Conservation (phyloP, 2,113 vertebrate species). For the Centrocercus urophasianus region DNA sequence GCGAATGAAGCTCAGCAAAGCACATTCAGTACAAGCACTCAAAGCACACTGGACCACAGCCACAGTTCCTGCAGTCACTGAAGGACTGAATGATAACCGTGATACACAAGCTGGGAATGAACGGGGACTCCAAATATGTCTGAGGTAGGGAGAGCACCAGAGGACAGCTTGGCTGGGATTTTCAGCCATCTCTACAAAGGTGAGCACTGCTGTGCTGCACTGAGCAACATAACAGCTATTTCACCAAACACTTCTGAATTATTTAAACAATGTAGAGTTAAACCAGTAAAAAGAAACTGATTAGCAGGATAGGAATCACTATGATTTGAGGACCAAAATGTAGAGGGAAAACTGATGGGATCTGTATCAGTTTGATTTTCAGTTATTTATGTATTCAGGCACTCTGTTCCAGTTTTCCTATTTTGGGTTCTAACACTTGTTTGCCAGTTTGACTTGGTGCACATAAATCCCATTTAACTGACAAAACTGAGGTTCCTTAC, state of each 20-base stretch:
- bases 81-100: background rate
- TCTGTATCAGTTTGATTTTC: background rate
- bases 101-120: background rate
- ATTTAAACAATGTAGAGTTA: no score
- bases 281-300: background rate
- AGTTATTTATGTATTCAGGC: background rate
- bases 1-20: background rate
- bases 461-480: background rate
- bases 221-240: background rate
- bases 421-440: background rate
- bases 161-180: background rate
- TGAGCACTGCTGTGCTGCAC: background rate
- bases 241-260: no score
- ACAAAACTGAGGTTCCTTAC: background rate
- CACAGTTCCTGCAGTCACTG: background rate
- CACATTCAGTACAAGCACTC: background rate
- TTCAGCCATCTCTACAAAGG: background rate
- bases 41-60: background rate
- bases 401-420: background rate
- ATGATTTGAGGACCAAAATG: background rate
- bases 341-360: background rate
- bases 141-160: background rate
- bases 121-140: fast-evolving
- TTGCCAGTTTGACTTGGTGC: background rate
- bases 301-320: background rate